Evolutionary conservation across 2,797 vertebrate species (phyloP).

Genomic region (Gymnodraco acuticeps): DNA sequence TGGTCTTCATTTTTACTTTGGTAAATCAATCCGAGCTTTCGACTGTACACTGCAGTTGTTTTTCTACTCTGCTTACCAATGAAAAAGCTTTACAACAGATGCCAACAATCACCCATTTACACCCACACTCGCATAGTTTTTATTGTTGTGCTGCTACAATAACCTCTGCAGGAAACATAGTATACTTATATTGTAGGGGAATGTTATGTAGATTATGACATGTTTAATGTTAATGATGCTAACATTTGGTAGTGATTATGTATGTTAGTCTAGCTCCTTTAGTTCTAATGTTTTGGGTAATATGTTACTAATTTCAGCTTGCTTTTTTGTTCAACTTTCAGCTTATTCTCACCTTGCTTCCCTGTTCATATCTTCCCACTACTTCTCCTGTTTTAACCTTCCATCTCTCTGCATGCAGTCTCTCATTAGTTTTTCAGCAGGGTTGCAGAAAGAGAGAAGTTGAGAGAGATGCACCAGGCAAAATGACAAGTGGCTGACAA

Average conservation of each 20-base stretch:
- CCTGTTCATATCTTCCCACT: slow-evolving; percentile 16
- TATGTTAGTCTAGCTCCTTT: background rate
- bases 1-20: too few relatives aligned
- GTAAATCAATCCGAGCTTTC: too few relatives aligned
- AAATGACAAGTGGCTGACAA: slow-evolving; percentile 71
- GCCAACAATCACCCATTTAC: too few relatives aligned
- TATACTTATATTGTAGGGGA: background rate
- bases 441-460: slow-evolving; percentile 28
- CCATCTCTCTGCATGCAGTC: slow-evolving; percentile 35
- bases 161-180: background rate
- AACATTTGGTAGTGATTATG: background rate
- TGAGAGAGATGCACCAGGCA: slow-evolving; percentile 28
- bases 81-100: too few relatives aligned
- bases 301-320: background rate
- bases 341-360: background rate
- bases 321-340: background rate
- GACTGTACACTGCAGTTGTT: too few relatives aligned
- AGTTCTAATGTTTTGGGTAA: background rate
- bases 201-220: background rate
- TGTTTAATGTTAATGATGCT: background rate
- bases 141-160: background rate
- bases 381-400: slow-evolving; percentile 28
- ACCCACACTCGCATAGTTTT: too few relatives aligned
- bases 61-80: too few relatives aligned
- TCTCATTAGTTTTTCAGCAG: slow-evolving; percentile 61